Evolutionary conservation across 2,797 vertebrate species (phyloP).

Genomic region (Paguma larvata): DNA sequence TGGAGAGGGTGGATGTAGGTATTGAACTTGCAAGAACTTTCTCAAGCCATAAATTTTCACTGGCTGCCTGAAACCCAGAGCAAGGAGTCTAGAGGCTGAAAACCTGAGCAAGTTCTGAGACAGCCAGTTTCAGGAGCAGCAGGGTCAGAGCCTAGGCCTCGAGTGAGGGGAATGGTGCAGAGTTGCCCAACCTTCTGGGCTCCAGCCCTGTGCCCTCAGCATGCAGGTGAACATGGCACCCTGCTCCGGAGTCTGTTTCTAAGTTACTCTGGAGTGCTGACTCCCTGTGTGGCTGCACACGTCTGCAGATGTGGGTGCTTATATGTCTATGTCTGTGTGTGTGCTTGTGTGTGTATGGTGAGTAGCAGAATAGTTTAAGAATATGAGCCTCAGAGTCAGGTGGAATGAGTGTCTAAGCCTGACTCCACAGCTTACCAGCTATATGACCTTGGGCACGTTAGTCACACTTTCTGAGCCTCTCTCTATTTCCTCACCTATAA

Average conservation of each 20-base stretch:
- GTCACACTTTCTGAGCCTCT: not conserved
- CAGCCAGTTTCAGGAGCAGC: constrained; percentile 80
- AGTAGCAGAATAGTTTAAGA: not conserved
- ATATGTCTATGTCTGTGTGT: not conserved
- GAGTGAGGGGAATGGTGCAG: not conserved
- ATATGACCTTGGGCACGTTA: not conserved
- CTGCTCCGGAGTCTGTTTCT: not conserved
- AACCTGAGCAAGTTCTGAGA: constrained; percentile 82
- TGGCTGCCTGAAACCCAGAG: constrained; percentile 61
- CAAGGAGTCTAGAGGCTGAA: constrained; percentile 81
- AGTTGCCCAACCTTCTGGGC: not conserved
- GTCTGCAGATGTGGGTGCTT: not conserved
- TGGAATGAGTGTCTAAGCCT: not conserved
- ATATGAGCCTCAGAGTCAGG: not conserved
- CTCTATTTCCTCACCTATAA: constrained; percentile 31
- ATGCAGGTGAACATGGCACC: not conserved
- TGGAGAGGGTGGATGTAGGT: constrained; percentile 77
- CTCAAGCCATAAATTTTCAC: constrained; percentile 89
- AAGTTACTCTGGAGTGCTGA: not conserved
- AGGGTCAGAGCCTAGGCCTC: constrained; percentile 75
- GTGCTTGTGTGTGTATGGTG: not conserved
- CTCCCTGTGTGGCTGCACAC: not conserved
- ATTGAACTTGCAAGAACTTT: constrained; percentile 86
- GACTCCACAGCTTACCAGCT: not conserved
- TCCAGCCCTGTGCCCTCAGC: not conserved